Conservation (phyloP, 2,888 invertebrate genomes). For the Drosophila birchii region DNA sequence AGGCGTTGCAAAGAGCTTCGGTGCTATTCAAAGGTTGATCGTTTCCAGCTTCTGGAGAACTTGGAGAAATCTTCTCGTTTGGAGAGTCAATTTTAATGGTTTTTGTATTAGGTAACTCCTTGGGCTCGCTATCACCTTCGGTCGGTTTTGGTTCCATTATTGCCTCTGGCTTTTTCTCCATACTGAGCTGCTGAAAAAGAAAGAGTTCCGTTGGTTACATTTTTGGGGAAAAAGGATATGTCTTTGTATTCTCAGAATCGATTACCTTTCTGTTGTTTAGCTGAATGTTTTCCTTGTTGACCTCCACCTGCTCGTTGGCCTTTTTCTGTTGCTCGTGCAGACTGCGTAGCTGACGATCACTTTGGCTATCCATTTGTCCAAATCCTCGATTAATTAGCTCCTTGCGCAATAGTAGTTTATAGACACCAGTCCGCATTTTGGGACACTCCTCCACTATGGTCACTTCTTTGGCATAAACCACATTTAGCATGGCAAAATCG, state of each 20-base stretch:
- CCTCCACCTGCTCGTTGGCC: too few relatives aligned
- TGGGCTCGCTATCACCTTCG: background rate
- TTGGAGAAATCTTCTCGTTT: background rate
- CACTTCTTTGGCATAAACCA: slow-evolving; percentile 48
- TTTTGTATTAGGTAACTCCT: background rate
- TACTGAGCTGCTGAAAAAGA: background rate
- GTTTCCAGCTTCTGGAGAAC: background rate
- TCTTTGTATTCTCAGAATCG: background rate
- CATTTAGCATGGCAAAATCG: slow-evolving; percentile 40
- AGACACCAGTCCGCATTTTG: slow-evolving; percentile 33
- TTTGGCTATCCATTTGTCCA: slow-evolving; percentile 1
- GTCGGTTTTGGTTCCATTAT: background rate
- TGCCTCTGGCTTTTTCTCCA: background rate
- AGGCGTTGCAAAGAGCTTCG: background rate
- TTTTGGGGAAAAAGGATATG: background rate
- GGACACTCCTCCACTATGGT: slow-evolving; percentile 50
- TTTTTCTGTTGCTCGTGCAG: background rate
- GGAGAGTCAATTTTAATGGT: background rate
- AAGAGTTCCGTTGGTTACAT: background rate
- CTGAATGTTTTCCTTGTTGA: background rate
- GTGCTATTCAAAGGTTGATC: background rate
- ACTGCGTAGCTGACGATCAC: background rate
- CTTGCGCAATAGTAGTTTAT: slow-evolving; percentile 3
- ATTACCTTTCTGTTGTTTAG: too few relatives aligned
- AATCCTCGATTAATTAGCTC: slow-evolving; percentile 36